Percentiles rank a stretch among this genome's conserved stretches.
These are phyloP conservation scores for Aphelinus atriplicis DNA, from an alignment of 1,140 invertebrate genomes.

Conservation along the genomic window DNA sequence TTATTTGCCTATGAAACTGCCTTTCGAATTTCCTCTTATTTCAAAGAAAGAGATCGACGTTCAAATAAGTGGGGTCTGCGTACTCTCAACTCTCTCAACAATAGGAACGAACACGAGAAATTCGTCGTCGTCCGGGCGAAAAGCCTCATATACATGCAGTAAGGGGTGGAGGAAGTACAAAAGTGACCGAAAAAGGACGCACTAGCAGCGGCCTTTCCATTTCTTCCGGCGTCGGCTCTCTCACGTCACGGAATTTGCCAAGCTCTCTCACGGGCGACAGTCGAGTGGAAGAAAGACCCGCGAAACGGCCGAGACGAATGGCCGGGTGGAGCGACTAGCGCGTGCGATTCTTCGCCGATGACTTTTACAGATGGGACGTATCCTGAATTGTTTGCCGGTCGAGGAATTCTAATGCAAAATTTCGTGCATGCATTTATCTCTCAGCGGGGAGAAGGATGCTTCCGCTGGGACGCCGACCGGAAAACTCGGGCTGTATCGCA, in stretches of 20 bases:
- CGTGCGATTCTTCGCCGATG: conserved; percentile 12
- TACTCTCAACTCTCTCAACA: too few relatives aligned
- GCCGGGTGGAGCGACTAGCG: too few relatives aligned
- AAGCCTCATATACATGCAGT: too few relatives aligned
- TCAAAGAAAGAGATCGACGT: too few relatives aligned
- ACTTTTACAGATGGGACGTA: conserved; percentile 19
- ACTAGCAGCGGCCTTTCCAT: too few relatives aligned
- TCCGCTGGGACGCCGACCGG: background rate
- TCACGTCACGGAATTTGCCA: background rate
- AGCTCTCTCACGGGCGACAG: background rate
- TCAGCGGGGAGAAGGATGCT: background rate
- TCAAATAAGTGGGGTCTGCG: too few relatives aligned
- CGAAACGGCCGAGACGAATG: background rate
- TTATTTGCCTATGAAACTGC: too few relatives aligned
- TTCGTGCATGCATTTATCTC: background rate
- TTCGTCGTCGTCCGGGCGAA: too few relatives aligned
- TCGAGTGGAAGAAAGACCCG: background rate
- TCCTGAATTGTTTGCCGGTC: conserved; percentile 2
- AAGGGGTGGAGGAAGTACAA: too few relatives aligned
- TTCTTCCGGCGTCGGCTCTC: background rate
- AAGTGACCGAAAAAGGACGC: too few relatives aligned
- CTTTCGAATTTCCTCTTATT: too few relatives aligned
- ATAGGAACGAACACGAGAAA: too few relatives aligned
- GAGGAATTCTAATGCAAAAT: conserved; percentile 13
- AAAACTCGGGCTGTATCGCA: conserved; percentile 6